phyloP scores from a whole-genome alignment of 1,140 invertebrate genomes.

The Brachystomella parvula region DNA sequence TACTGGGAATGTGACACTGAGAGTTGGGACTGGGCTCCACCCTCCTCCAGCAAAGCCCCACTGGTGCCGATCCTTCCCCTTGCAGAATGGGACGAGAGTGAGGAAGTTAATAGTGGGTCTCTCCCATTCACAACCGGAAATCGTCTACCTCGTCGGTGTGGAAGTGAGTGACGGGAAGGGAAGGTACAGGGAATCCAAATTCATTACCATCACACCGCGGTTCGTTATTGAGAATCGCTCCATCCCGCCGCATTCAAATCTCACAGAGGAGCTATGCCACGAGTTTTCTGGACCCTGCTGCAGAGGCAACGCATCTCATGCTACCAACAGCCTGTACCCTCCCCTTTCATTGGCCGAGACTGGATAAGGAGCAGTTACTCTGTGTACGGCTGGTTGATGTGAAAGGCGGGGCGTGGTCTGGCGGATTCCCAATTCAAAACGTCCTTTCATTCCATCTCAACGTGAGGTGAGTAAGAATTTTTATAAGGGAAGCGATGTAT shows the following conservation, averaged over 20 bases:
- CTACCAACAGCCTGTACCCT: conserved; percentile 79
- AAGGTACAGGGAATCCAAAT: conserved; percentile 76
- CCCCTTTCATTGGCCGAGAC: conserved; percentile 89
- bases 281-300: conserved; percentile 55
- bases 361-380: conserved; percentile 77
- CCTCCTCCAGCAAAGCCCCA: conserved; percentile 44
- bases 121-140: conserved; percentile 52
- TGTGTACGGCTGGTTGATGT: conserved; percentile 71
- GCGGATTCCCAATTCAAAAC: conserved; percentile 78
- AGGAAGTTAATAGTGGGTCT: conserved; percentile 57
- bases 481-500: no score
- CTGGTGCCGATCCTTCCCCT: conserved; percentile 74
- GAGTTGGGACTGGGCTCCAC: conserved; percentile 65
- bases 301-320: conserved; percentile 59
- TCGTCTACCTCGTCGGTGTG: conserved; percentile 72
- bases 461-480: conserved; percentile 56
- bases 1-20: conserved; percentile 49
- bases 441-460: conserved; percentile 85
- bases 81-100: conserved; percentile 65
- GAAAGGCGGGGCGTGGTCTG: conserved; percentile 74
- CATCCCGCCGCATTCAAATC: conserved; percentile 67
- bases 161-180: conserved; percentile 78
- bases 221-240: conserved; percentile 91
- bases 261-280: conserved; percentile 72
- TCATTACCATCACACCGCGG: conserved; percentile 84